Evolutionary conservation across 2,113 vertebrate genomes (phyloP), one percentile per base, ranked within the genome.

Genomic region (Chitala chitala): DNA sequence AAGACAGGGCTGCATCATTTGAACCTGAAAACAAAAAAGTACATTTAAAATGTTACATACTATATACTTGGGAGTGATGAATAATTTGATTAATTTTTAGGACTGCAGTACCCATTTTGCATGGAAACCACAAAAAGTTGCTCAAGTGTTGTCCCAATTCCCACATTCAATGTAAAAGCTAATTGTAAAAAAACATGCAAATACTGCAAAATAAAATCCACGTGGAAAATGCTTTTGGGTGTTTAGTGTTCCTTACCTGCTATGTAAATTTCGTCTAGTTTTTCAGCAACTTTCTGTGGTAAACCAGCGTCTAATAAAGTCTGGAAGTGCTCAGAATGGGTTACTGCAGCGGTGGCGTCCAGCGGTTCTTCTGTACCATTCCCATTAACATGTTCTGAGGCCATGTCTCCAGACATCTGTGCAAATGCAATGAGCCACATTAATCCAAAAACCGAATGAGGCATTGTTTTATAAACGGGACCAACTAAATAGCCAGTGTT

Each of bases 311-410:
- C 94, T 88, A 98, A 89, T 81, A 98, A 86, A 80, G 94, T 92
- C 86, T 93, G 91, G 89, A 96, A 96, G 85, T 98, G 93, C 84
- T 98, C 95, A 65, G 97, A 97, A 85, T 89, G 95, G 89, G 90
- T 89, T 87, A 88, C 90, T 81, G 91, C 91, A 77, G 92, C 91
- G 72, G 94, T 92, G 75, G 94, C 96, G 89, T 99, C 96, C 95
- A 98, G 97, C 29, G 95, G 92, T 84, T 99, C 97, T 91, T 98
- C 97, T 70, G 93, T 97, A 80, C 96, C 96, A 84, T 98, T 98
- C 81, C 96, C 96, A 87, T 98, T 99, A 77, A 98, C 93, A 84
- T 99, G 96, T 91, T 99, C 96, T 83, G 94, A 92, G 88, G 94
- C 94, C 96, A 97, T 96, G 89, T 92, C 93, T 93, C 84, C 93